phyloP scores from a whole-genome alignment of 2,797 vertebrate species.

The Lutra lutra region DNA sequence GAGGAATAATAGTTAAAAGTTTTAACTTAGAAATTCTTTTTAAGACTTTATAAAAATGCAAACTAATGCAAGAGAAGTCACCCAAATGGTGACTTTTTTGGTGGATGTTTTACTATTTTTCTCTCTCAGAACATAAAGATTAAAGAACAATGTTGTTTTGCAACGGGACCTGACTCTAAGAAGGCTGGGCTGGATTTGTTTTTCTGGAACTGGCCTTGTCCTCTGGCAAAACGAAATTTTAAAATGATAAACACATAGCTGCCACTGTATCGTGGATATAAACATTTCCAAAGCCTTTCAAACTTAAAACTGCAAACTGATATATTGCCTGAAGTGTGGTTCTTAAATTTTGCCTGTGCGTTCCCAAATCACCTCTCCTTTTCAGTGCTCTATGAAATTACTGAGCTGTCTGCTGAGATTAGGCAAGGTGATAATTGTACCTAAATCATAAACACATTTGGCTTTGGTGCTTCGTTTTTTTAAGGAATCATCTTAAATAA shows the following conservation, averaged over 20 bases:
- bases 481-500: not conserved
- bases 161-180: not conserved
- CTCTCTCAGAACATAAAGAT: not conserved
- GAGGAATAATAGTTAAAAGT: not conserved
- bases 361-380: not conserved
- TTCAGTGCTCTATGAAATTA: not conserved
- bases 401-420: not conserved
- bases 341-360: not conserved
- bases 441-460: not conserved
- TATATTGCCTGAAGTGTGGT: constrained; percentile 34
- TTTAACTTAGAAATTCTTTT: not conserved
- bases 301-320: constrained; percentile 22
- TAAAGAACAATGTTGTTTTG: not conserved
- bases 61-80: constrained; percentile 8
- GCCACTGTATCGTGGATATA: constrained; percentile 18
- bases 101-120: not conserved
- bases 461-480: not conserved
- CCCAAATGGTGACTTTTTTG: not conserved
- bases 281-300: constrained; percentile 37
- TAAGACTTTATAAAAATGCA: not conserved
- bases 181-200: constrained; percentile 18
- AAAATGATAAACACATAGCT: constrained; percentile 22
- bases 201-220: constrained; percentile 22
- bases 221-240: constrained; percentile 40
- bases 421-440: not conserved